Evolutionary conservation across 1,140 invertebrate genomes (phyloP).

Genomic region (Kradibia gibbosae): DNA sequence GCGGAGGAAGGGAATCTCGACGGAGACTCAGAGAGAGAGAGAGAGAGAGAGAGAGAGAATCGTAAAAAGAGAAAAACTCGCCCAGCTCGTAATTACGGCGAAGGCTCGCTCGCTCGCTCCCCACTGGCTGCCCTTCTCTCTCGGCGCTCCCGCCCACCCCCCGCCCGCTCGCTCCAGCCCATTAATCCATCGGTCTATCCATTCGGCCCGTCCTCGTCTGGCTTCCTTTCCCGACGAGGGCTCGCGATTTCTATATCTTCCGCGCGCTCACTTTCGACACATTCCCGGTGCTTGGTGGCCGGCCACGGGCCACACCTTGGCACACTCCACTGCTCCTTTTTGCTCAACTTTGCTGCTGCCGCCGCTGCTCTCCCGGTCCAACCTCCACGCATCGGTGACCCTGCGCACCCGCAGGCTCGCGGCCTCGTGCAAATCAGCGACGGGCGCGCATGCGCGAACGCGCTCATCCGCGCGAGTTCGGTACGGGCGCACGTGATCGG

Average conservation of each 20-base stretch:
- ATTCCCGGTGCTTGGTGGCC: background rate
- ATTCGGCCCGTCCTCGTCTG: too few relatives aligned
- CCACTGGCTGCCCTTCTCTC: slow-evolving; percentile 20
- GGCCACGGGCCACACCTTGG: slow-evolving; percentile 37
- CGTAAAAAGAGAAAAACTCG: background rate
- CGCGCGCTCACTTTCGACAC: slow-evolving; percentile 21
- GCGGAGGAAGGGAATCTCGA: background rate
- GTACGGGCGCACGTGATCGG: background rate
- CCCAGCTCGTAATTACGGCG: background rate
- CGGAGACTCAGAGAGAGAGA: background rate
- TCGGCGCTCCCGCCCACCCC: background rate
- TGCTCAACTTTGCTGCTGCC: slow-evolving; percentile 31
- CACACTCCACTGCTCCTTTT: slow-evolving; percentile 32
- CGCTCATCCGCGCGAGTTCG: background rate
- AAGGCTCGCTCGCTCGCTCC: background rate
- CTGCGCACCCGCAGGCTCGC: background rate
- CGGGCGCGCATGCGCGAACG: background rate
- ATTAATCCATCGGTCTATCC: too few relatives aligned
- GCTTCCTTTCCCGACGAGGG: background rate
- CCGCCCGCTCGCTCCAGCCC: too few relatives aligned
- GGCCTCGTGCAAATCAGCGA: background rate
- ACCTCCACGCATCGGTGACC: background rate
- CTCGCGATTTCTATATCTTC: slow-evolving; percentile 38
- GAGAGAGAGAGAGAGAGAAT: background rate
- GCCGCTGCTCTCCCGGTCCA: background rate